A percentile compares a stretch with the other conserved stretches of the same genome.
phyloP scores from a whole-genome alignment of 2,113 vertebrate genomes.

The Menidia beryllina region DNA sequence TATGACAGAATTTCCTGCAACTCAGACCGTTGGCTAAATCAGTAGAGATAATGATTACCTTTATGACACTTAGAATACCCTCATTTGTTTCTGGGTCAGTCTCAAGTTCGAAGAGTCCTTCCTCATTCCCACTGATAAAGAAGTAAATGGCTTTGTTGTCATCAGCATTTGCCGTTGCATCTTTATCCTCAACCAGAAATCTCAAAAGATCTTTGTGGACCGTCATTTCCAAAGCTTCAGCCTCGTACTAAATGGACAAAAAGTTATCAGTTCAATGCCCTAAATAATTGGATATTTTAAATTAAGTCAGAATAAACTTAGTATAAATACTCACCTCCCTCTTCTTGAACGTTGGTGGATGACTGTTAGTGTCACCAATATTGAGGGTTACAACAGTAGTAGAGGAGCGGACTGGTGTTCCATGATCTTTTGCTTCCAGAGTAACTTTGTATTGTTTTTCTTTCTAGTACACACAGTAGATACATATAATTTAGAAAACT shows the following conservation, averaged over 20 bases:
- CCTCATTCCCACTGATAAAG: conserved; percentile 79
- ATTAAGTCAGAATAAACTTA: not conserved
- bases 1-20: not conserved
- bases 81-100: conserved; percentile 85
- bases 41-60: conserved; percentile 73
- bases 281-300: not conserved
- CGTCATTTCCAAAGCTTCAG: conserved; percentile 57
- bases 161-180: conserved; percentile 72
- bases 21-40: not conserved
- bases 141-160: conserved; percentile 82
- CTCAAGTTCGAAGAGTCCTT: conserved; percentile 72
- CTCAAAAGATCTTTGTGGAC: conserved; percentile 49
- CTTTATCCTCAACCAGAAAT: conserved; percentile 80
- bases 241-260: conserved; percentile 61
- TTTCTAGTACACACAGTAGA: conserved; percentile 63
- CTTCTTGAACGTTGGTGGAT: conserved; percentile 75
- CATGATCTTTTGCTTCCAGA: conserved; percentile 75
- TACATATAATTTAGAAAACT: not conserved
- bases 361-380: conserved; percentile 79
- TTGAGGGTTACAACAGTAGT: conserved; percentile 65
- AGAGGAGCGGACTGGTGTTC: conserved; percentile 67
- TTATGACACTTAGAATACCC: conserved; percentile 82
- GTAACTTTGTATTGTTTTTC: conserved; percentile 65
- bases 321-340: conserved; percentile 11
- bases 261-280: conserved; percentile 1